A percentile compares a stretch with the other conserved stretches of the same genome.
These are phyloP conservation scores for Pipa parva DNA, from an alignment of 2,113 vertebrate genomes.

Conservation along the genomic window DNA sequence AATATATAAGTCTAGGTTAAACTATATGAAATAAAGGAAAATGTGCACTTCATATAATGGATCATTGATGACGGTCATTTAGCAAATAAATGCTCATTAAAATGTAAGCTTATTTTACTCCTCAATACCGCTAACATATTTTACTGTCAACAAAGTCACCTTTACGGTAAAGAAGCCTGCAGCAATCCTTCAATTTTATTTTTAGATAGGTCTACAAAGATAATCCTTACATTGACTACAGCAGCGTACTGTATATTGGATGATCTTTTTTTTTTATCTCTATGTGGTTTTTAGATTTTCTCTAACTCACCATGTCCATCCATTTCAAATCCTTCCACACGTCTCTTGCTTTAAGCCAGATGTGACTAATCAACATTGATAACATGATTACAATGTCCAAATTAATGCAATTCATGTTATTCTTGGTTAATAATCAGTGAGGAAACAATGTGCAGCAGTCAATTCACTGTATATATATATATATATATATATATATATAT, in stretches of 20 bases:
- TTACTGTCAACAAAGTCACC: slow-evolving; percentile 38
- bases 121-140: no score
- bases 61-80: no score
- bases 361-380: slow-evolving; percentile 44
- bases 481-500: no score
- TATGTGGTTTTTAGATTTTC: slow-evolving; percentile 42
- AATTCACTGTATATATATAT: no score
- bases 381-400: slow-evolving; percentile 49
- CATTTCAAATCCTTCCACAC: slow-evolving; percentile 45
- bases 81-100: slow-evolving; percentile 31
- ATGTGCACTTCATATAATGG: no score
- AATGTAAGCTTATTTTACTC: slow-evolving; percentile 28
- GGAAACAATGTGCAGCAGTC: not conserved
- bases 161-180: slow-evolving; percentile 41
- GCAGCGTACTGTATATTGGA: slow-evolving; percentile 18
- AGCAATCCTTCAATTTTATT: slow-evolving; percentile 33
- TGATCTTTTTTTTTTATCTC: slow-evolving; percentile 31
- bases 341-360: slow-evolving; percentile 37
- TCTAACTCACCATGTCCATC: slow-evolving; percentile 30
- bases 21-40: no score
- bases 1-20: no score
- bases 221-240: slow-evolving; percentile 18
- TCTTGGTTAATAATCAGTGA: slow-evolving; percentile 47
- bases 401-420: slow-evolving; percentile 45
- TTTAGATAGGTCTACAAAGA: slow-evolving; percentile 37